These are phyloP conservation scores for Troides oblongomaculatus DNA, from an alignment of 2,888 invertebrate species.

Conservation along the genomic window DNA sequence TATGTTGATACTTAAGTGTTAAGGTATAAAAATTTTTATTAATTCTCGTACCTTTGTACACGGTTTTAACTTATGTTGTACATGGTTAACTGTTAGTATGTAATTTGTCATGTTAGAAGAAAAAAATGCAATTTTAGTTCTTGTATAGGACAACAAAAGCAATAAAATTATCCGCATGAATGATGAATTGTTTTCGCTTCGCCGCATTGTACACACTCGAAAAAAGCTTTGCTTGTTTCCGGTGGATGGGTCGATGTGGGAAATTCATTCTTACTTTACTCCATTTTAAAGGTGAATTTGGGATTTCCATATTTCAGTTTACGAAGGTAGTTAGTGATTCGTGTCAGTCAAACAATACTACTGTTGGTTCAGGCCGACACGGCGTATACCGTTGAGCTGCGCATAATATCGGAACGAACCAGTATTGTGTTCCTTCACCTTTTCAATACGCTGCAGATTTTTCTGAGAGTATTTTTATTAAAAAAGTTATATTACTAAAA, in stretches of 20 bases:
- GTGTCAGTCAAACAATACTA: conserved; percentile 62
- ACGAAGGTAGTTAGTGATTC: conserved; percentile 55
- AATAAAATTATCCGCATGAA: conserved; percentile 55
- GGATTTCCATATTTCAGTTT: conserved; percentile 43
- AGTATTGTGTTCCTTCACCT: conserved; percentile 49
- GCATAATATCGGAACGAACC: conserved; percentile 56
- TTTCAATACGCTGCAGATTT: conserved; percentile 38
- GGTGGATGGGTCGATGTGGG: conserved; percentile 35
- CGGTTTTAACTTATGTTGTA: no score
- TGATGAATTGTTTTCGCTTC: conserved; percentile 47
- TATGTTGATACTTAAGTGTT: not conserved
- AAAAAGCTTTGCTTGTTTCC: conserved; percentile 43
- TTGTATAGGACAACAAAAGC: conserved; percentile 42
- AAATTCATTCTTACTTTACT: conserved; percentile 44
- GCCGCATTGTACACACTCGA: conserved; percentile 49
- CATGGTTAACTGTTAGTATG: not conserved
- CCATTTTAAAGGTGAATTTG: conserved; percentile 44
- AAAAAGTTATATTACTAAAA: conserved; percentile 20
- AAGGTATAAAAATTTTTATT: not conserved
- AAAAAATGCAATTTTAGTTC: not conserved
- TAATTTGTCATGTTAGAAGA: not conserved
- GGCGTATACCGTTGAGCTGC: conserved; percentile 53
- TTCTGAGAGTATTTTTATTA: conserved; percentile 20
- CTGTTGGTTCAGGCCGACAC: conserved; percentile 63
- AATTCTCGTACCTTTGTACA: not conserved